These are phyloP conservation scores for Odontomachus brunneus DNA, from an alignment of 1,140 invertebrate genomes.

Conservation along the genomic window DNA sequence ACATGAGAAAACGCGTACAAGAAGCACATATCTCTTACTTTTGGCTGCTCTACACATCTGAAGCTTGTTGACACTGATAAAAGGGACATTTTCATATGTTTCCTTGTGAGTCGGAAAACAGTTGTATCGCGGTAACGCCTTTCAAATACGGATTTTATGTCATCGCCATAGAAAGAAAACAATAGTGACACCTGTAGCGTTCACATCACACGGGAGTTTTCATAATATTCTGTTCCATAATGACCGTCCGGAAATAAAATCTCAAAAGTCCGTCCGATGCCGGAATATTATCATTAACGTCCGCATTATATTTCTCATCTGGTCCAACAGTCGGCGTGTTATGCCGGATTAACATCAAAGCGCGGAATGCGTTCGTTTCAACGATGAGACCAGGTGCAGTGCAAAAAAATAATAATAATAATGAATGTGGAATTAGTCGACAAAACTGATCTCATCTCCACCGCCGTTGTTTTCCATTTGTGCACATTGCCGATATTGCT, in stretches of 20 bases:
- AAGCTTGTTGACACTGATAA: no score
- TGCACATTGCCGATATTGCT: background rate
- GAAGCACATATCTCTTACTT: no score
- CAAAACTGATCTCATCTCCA: background rate
- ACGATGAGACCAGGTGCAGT: background rate
- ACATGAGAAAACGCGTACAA: no score
- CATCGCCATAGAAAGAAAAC: constrained; percentile 45
- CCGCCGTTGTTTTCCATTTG: background rate
- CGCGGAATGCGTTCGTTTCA: background rate
- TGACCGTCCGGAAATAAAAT: constrained; percentile 63
- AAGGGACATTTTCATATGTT: no score
- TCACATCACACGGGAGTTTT: constrained; percentile 39
- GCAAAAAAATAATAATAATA: background rate
- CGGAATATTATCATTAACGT: constrained; percentile 61
- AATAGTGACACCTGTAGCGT: constrained; percentile 70
- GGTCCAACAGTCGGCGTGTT: background rate
- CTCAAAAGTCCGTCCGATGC: constrained; percentile 39
- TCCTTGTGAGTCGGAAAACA: no score
- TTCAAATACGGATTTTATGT: constrained; percentile 49
- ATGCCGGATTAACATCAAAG: background rate
- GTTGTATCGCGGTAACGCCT: background rate
- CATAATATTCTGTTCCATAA: constrained; percentile 39
- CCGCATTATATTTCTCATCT: background rate
- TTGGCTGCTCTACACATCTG: no score
- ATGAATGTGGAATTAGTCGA: background rate